Evolutionary conservation across 2,888 invertebrate species (phyloP).

Genomic region (Patella caerulea): DNA sequence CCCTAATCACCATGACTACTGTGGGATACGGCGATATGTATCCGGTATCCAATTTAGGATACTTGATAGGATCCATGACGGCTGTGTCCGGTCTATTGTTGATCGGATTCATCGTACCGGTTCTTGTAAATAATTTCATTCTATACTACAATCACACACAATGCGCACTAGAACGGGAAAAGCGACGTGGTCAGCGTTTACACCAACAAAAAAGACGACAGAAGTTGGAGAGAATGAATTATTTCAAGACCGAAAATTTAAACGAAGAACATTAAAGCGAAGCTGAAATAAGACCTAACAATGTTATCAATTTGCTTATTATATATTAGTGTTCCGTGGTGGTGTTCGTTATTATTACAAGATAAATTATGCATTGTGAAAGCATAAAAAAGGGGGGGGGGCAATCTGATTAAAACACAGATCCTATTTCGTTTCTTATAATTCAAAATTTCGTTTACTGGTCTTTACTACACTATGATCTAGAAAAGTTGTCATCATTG

Average conservation of each 20-base stretch:
- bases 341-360: too few relatives aligned
- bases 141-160: constrained; percentile 47
- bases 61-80: constrained; percentile 42
- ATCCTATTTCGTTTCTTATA: too few relatives aligned
- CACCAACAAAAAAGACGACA: background rate
- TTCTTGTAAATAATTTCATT: constrained; percentile 53
- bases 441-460: too few relatives aligned
- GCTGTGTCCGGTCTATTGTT: constrained; percentile 44
- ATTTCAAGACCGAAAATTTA: background rate
- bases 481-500: too few relatives aligned
- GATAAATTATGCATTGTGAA: too few relatives aligned
- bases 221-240: background rate
- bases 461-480: too few relatives aligned
- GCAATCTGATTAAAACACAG: too few relatives aligned
- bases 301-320: too few relatives aligned
- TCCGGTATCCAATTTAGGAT: constrained; percentile 41
- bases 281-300: too few relatives aligned
- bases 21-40: constrained; percentile 56
- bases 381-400: too few relatives aligned
- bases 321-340: too few relatives aligned
- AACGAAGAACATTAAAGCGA: too few relatives aligned
- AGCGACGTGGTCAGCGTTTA: background rate
- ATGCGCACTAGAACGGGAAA: constrained; percentile 27
- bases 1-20: constrained; percentile 57
- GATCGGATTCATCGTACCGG: constrained; percentile 49